A percentile compares a stretch with the other conserved stretches of the same genome.
Evolutionary conservation across 2,113 vertebrate genomes (phyloP).

Genomic region (Zapornia atra): DNA sequence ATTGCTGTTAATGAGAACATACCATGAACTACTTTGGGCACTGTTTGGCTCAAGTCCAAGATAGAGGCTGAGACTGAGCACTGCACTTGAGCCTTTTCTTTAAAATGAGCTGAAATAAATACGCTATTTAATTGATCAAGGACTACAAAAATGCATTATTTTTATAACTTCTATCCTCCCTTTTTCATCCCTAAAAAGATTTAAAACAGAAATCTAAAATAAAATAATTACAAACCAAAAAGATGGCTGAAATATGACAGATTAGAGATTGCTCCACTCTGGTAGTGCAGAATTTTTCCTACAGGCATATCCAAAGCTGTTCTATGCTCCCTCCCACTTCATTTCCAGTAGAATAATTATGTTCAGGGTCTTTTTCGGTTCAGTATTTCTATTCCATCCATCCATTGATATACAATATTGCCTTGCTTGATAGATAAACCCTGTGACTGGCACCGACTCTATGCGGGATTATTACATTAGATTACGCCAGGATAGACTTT

Average conservation of each 20-base stretch:
- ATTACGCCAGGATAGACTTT: neutral
- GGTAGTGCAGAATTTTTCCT: neutral
- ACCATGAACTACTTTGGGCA: neutral
- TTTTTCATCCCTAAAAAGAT: neutral
- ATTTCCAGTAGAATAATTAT: neutral
- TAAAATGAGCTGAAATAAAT: neutral
- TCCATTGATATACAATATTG: neutral
- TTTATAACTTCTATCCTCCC: neutral
- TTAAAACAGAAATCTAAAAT: neutral
- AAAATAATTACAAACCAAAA: neutral
- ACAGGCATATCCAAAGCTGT: neutral
- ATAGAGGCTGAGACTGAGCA: neutral
- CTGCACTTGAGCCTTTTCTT: neutral
- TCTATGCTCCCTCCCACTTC: neutral
- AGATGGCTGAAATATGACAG: neutral
- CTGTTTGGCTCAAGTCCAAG: neutral
- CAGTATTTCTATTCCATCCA: neutral
- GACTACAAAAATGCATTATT: neutral
- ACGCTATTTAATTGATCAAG: neutral
- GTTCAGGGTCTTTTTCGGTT: neutral
- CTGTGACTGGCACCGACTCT: neutral
- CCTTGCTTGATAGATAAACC: neutral
- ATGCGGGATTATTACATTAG: neutral
- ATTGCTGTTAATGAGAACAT: neutral
- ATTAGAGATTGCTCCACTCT: neutral